Evolutionary conservation across 2,888 invertebrate species (phyloP).

Genomic region (Iselma pallidipennis): DNA sequence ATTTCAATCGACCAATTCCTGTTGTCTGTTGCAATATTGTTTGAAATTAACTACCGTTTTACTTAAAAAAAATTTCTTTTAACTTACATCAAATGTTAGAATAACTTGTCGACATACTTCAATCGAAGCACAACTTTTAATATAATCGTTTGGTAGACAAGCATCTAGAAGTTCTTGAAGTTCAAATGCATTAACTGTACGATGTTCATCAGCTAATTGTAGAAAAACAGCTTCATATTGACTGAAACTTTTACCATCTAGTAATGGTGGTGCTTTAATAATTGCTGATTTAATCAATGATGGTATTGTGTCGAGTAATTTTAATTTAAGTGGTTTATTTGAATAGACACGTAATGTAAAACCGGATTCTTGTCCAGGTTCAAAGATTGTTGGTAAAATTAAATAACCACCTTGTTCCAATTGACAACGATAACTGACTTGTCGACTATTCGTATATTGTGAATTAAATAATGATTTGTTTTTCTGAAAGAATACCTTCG

Average conservation of each 20-base stretch:
- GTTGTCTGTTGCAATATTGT: constrained; percentile 60
- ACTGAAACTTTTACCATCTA: constrained; percentile 73
- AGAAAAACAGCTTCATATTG: constrained; percentile 91
- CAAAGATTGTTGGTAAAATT: constrained; percentile 88
- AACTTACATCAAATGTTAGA: constrained; percentile 85
- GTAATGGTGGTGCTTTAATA: constrained; percentile 72
- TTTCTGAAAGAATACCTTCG: constrained; percentile 79
- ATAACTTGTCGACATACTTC: constrained; percentile 92
- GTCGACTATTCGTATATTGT: constrained; percentile 89
- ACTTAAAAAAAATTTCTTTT: constrained; percentile 21
- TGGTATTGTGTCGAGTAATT: constrained; percentile 70
- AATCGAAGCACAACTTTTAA: constrained; percentile 90
- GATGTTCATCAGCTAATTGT: constrained; percentile 87
- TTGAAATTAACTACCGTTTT: background rate
- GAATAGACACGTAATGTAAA: constrained; percentile 85
- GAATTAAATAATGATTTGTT: constrained; percentile 87
- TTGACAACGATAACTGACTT: constrained; percentile 64
- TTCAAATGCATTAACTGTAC: constrained; percentile 88
- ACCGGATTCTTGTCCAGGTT: constrained; percentile 86
- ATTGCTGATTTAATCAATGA: constrained; percentile 73
- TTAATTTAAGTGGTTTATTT: constrained; percentile 75
- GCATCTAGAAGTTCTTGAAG: constrained; percentile 87
- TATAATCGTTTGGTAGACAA: constrained; percentile 91
- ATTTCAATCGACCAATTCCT: constrained; percentile 79
- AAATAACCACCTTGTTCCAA: constrained; percentile 82